Percentiles rank a stretch among this genome's conserved stretches.
These are phyloP conservation scores for Spondyliosoma cantharus DNA, from an alignment of 2,797 vertebrate genomes.

Conservation along the genomic window DNA sequence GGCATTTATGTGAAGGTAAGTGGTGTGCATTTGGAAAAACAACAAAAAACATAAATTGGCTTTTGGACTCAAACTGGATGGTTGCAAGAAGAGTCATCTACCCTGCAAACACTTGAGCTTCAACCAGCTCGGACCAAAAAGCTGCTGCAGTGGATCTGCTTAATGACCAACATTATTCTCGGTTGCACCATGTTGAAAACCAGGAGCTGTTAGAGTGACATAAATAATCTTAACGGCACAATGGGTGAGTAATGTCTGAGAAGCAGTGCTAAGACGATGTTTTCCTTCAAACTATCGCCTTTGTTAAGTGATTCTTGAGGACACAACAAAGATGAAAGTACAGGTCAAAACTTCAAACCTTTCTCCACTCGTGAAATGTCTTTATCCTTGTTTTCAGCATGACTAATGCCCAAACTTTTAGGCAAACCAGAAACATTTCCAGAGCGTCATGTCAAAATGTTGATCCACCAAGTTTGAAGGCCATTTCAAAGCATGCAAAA, in stretches of 20 bases:
- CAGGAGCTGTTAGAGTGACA: neutral
- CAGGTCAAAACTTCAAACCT: neutral
- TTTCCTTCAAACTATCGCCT: neutral
- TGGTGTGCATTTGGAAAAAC: conserved; percentile 4
- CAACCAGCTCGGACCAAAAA: no score
- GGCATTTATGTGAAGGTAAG: neutral
- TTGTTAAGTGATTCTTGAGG: neutral
- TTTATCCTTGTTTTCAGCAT: neutral
- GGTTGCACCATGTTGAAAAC: neutral
- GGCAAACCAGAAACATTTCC: neutral
- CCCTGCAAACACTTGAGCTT: no score
- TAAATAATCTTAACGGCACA: neutral
- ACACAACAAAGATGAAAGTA: neutral
- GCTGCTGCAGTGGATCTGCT: no score
- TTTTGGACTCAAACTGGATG: conserved; percentile 6
- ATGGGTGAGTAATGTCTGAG: neutral
- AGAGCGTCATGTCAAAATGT: neutral
- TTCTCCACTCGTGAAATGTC: neutral
- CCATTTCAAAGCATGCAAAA: neutral
- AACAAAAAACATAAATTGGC: neutral
- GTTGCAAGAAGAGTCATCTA: neutral
- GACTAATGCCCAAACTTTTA: neutral
- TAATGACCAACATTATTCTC: no score
- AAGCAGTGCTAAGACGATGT: neutral
- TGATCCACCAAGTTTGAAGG: neutral